phyloP scores from a whole-genome alignment of 2,888 invertebrate genomes.

The Erannis defoliaria region DNA sequence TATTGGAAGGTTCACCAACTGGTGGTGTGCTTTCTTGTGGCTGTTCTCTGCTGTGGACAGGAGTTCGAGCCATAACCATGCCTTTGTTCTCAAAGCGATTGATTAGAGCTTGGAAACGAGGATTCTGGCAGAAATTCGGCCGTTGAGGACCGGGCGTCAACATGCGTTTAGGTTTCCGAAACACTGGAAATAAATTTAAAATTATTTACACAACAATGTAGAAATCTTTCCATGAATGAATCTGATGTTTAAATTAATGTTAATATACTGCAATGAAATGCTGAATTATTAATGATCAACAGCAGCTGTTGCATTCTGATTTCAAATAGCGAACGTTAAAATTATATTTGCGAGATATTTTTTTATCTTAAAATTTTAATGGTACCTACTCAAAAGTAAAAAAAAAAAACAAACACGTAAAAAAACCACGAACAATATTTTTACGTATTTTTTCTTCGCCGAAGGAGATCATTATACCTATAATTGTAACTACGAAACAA shows the following conservation, averaged over 20 bases:
- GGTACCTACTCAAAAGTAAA: too few species aligned
- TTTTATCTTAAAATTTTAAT: background rate
- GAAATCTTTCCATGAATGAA: slow-evolving; percentile 4
- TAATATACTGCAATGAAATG: slow-evolving; percentile 14
- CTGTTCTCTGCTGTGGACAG: slow-evolving; percentile 61
- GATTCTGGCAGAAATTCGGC: slow-evolving; percentile 68
- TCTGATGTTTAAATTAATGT: slow-evolving; percentile 13
- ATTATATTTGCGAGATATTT: background rate
- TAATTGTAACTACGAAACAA: too few species aligned
- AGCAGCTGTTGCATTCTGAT: slow-evolving; percentile 9
- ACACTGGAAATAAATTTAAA: slow-evolving; percentile 62
- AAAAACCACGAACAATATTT: too few species aligned
- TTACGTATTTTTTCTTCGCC: too few species aligned
- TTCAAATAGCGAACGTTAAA: background rate
- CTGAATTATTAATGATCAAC: slow-evolving; percentile 20
- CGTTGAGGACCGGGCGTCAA: slow-evolving; percentile 80
- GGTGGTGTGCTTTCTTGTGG: slow-evolving; percentile 72
- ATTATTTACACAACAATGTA: slow-evolving; percentile 7
- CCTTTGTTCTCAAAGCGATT: slow-evolving; percentile 78
- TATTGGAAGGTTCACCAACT: slow-evolving; percentile 64
- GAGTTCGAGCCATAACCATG: slow-evolving; percentile 68
- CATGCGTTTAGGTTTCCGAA: slow-evolving; percentile 79
- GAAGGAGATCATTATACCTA: too few species aligned
- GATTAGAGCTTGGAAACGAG: slow-evolving; percentile 79
- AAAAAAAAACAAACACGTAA: too few species aligned